These are phyloP conservation scores for Oreortyx pictus DNA, from an alignment of 2,797 vertebrate species.

Conservation along the genomic window DNA sequence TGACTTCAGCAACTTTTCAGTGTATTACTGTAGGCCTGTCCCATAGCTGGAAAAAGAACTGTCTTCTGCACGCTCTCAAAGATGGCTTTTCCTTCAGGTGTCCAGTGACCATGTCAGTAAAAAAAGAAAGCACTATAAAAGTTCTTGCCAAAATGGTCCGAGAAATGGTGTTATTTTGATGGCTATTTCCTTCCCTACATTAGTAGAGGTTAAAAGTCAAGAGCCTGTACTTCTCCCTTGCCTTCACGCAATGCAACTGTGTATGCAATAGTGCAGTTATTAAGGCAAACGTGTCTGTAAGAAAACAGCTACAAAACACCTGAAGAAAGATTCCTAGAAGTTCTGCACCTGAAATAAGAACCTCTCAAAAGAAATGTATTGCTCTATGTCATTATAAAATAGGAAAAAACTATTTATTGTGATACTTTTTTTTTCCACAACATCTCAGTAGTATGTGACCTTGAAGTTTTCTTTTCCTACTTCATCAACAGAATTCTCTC, in stretches of 20 bases:
- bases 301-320: not conserved
- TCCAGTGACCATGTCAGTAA: not conserved
- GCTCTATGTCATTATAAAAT: not conserved
- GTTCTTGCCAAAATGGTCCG: not conserved
- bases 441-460: not conserved
- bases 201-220: not conserved
- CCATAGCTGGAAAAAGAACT: not conserved
- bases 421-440: not conserved
- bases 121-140: fast-evolving
- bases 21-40: not conserved
- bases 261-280: not conserved
- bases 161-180: not conserved
- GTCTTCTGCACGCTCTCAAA: not conserved
- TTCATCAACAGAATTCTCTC: not conserved
- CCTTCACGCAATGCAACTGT: not conserved
- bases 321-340: not conserved
- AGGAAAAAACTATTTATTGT: not conserved
- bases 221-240: not conserved
- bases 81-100: fast-evolving
- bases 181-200: not conserved
- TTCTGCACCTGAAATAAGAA: not conserved
- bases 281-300: not conserved
- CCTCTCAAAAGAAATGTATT: not conserved
- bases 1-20: not conserved
- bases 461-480: not conserved